Evolutionary conservation across 2,113 vertebrate species (phyloP).

Genomic region (Typhlomys cinereus): DNA sequence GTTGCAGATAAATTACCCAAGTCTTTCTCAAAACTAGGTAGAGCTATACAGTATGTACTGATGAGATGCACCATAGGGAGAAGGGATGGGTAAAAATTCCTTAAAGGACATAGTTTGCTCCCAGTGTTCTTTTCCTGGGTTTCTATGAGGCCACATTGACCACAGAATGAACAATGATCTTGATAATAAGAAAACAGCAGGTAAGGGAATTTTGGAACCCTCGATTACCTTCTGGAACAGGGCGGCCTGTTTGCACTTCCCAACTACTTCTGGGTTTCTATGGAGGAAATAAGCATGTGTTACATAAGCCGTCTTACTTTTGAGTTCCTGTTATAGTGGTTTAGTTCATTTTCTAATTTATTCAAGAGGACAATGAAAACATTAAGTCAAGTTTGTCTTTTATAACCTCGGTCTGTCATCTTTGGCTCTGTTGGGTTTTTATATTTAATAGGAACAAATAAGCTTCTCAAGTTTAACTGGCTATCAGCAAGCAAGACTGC

Average conservation of each 20-base stretch:
- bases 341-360: neutral
- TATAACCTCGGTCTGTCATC: neutral
- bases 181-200: neutral
- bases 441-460: constrained; percentile 5
- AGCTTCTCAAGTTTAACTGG: neutral
- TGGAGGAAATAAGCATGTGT: neutral
- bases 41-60: neutral
- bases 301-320: neutral
- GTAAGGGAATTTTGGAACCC: neutral
- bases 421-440: neutral
- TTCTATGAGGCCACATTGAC: neutral
- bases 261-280: neutral
- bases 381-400: neutral
- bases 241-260: no score
- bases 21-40: neutral
- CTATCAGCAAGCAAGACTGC: neutral
- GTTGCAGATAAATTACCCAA: neutral
- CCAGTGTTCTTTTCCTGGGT: neutral
- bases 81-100: neutral
- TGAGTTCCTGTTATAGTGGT: neutral
- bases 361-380: neutral
- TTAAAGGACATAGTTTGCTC: neutral
- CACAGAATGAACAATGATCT: neutral
- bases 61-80: neutral
- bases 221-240: no score